Evolutionary conservation across 2,888 invertebrate genomes (phyloP).

Genomic region (Cantharis flavilabris): DNA sequence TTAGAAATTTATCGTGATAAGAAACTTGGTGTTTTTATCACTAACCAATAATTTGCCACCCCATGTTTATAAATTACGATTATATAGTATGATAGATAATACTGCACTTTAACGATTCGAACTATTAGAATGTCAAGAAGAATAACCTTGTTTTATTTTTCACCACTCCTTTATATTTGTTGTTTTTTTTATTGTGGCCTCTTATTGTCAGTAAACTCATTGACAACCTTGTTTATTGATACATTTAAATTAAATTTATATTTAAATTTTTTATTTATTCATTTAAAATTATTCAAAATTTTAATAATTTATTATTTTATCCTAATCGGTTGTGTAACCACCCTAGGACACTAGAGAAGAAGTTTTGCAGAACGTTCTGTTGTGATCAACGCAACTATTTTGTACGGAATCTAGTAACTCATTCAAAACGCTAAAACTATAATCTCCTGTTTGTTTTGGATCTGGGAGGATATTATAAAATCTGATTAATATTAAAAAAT

Average conservation of each 20-base stretch:
- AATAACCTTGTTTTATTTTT: constrained; percentile 1
- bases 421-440: too few relatives aligned
- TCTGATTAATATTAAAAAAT: too few relatives aligned
- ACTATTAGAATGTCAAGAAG: constrained; percentile 1
- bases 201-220: not conserved
- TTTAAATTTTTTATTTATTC: not conserved
- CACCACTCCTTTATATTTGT: not conserved
- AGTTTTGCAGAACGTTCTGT: too few relatives aligned
- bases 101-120: not conserved
- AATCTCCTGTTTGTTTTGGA: too few relatives aligned
- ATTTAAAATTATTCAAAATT: too few relatives aligned
- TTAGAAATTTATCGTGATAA: not conserved
- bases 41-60: not conserved
- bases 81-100: not conserved
- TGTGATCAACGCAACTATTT: too few relatives aligned
- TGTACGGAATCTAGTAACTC: too few relatives aligned
- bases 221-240: not conserved
- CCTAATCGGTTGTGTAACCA: too few relatives aligned
- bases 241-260: not conserved
- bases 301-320: too few relatives aligned
- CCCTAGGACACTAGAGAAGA: too few relatives aligned
- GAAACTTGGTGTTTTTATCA: not conserved
- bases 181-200: not conserved
- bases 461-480: too few relatives aligned
- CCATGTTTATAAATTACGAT: not conserved